These are phyloP conservation scores for Peromyscus aztecus DNA, from an alignment of 2,797 vertebrate genomes.

Conservation along the genomic window DNA sequence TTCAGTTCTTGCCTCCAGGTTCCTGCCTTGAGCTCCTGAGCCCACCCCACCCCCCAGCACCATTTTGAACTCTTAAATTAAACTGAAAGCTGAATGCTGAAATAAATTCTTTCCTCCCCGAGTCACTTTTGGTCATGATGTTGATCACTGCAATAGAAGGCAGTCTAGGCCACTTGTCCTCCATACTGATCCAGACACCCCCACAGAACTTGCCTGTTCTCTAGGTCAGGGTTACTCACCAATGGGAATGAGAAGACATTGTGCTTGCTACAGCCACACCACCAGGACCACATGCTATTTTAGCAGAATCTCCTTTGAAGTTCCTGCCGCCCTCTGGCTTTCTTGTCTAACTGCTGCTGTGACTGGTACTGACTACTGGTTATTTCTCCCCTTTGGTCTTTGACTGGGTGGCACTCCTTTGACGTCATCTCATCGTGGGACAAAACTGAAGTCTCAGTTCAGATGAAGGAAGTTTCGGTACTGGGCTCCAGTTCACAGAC, in stretches of 20 bases:
- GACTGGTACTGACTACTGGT: neutral
- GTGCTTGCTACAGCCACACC: neutral
- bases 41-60: no score
- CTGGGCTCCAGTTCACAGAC: neutral
- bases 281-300: neutral
- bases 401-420: neutral
- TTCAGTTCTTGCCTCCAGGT: neutral
- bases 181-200: neutral
- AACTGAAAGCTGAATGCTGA: neutral
- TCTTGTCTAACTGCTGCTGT: neutral
- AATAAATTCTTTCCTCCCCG: neutral
- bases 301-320: neutral
- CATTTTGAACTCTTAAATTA: no score
- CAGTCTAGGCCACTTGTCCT: neutral
- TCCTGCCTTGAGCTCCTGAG: neutral
- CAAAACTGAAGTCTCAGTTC: neutral
- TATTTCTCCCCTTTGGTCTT: constrained; percentile 18
- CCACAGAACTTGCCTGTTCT: neutral
- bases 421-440: neutral
- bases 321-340: neutral
- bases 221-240: neutral
- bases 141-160: neutral
- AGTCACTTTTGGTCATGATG: neutral
- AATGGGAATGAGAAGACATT: neutral
- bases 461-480: neutral